Base-by-base conservation (phyloP, 2,797 vertebrate species). In the Coendou prehensilis region DNA sequence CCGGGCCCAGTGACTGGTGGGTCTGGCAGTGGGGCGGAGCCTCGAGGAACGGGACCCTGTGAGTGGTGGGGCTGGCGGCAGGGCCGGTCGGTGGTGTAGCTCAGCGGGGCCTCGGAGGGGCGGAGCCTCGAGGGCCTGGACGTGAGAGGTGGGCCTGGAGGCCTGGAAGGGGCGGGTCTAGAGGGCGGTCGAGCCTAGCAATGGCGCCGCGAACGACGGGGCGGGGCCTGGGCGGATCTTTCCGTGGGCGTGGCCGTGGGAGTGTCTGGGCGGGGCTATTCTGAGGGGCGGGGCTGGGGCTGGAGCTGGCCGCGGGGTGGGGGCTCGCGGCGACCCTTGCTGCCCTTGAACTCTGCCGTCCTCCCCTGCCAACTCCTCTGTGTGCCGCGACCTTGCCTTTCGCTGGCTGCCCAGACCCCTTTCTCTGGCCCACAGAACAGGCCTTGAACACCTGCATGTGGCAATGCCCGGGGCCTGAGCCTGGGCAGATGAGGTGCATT, bases 131-230 rank as follows among this genome's bases (percentile, higher is more conserved):
- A 1, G 5, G 28, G 54, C 10, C 22, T 41, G 28, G 41, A 9
- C 22, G 45, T 30, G 18, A 59, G 71, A n/a, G 47, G 47, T 28
- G 9, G 33, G 18, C 2, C 41, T 47, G 28, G 20, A 17, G 37
- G 9, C 4, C 13, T 20, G 18, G 14, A 9, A 3, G 37, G 47
- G 50, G 79, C 69, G 69, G 57, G 10, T 4, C 30, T 41, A 1
- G 6, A 6, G 13, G 37, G 9, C 8, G 28, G 30, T 14, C 0
- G 15, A 22, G 67, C 5, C 18, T 41, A 37, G 0, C 9, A 11
- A 5, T 5, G 52, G 52, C 20, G 11, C 1, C 11, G 47, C 28
- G 6, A 5, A 1, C 37, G 30, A 18, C 47, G 10, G 20, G 7
- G 37, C 20, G 20, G 22, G 41, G 41, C 41, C 37, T 5, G 78